These are phyloP conservation scores for Ailurus styani DNA, from an alignment of 2,113 vertebrate species.

Conservation along the genomic window DNA sequence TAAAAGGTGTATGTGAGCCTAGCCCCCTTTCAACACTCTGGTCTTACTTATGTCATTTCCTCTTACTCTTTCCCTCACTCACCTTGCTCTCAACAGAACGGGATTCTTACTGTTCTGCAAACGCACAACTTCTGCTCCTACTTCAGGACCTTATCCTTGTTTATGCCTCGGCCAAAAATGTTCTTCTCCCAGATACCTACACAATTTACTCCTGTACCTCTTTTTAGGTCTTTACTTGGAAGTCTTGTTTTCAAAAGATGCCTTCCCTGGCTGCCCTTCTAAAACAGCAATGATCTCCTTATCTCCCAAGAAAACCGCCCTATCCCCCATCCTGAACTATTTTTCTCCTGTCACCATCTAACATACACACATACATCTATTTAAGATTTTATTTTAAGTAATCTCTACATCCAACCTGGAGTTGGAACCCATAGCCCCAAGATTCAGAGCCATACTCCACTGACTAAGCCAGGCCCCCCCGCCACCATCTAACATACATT, in stretches of 20 bases:
- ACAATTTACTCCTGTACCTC: not conserved
- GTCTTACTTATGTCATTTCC: not conserved
- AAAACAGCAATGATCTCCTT: not conserved
- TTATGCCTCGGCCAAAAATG: not conserved
- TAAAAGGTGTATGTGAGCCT: not conserved
- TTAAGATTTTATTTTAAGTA: not conserved
- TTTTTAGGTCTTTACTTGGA: not conserved
- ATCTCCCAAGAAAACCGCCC: not conserved
- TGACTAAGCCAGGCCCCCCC: not conserved
- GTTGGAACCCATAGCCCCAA: not conserved
- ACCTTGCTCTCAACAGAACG: not conserved
- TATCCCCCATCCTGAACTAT: not conserved
- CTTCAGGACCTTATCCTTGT: not conserved
- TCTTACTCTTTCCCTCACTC: not conserved
- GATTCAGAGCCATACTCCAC: not conserved
- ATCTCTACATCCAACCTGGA: not conserved
- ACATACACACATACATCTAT: not conserved
- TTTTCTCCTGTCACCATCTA: not conserved
- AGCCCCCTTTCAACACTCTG: not conserved
- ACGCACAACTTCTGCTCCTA: not conserved
- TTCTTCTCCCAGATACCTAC: not conserved
- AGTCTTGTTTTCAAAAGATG: not conserved
- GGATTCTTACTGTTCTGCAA: not conserved
- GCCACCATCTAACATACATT: not conserved
- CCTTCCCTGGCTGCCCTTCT: not conserved